Evolutionary conservation across 1,140 invertebrate genomes (phyloP), one percentile per base, ranked within the genome.

Genomic region (Meloidogyne floridensis): DNA sequence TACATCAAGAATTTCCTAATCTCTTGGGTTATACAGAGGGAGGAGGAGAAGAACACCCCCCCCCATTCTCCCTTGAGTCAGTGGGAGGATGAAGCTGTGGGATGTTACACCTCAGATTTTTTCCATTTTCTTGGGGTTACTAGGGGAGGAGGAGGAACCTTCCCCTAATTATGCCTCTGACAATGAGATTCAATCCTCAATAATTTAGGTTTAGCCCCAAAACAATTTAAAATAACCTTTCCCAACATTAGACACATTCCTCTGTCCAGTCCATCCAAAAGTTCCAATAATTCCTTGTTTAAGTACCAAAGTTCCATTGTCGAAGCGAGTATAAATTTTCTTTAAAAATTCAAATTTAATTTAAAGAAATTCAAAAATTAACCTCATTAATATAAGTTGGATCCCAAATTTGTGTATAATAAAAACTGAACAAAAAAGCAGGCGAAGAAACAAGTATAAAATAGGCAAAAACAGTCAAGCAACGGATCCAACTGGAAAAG

Each of bases 371-470:
- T 15, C 4, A 77, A 18, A 43, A 51, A 42, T 20, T 47, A n/a
- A 81, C 80, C 80, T 32, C 20, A 77, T 81, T 81, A 8, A 81
- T 53, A 80, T 81, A 81, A 10, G 59, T 69, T 8, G 80, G 80
- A 59, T 81, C 75, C 80, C 80, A 81, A 10, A 80, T 56, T 76
- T 77, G 72, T 8, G 80, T 81, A 43, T 81, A 81, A 53, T 70
- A 81, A 59, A 56, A 81, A 15, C 75, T 80, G 18, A 81, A 54
- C 18, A 81, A 72, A 59, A 81, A 43, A 8, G 54, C 80, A 11
- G 80, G 80, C 72, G 77, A 76, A 32, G 80, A 81, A n/a, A 81
- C 80, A 77, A 81, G 43, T 42, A 75, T 80, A 71, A 81, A 75
- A 65, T 81, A 81, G 56, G 72, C 80, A 18, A 54, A 43, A 5